Base-by-base conservation (phyloP, 2,888 invertebrate genomes). In the Flexamia atlantica region DNA sequence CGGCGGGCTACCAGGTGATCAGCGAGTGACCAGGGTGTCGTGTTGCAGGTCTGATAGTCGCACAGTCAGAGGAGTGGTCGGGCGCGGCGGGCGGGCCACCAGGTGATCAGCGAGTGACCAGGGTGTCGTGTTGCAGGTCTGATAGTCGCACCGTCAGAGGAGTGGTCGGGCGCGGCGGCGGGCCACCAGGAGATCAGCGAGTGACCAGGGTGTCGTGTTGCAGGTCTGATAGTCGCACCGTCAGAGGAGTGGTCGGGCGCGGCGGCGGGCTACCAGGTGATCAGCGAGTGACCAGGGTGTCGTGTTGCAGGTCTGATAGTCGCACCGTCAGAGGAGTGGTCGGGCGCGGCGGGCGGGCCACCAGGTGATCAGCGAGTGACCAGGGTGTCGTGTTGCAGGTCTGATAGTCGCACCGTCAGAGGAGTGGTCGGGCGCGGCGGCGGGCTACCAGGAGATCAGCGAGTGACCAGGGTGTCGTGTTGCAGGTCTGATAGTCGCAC, bases 321-420 rank as follows among this genome's bases (percentile, higher is more conserved):
- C n/a, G 28, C 74, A n/a, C 50, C 53, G 42, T 72, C 72, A 40
- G 82, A 74, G n/a, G 74, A 83, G 53, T 83, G 82, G 82, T 40
- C 74, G 32, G 70, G 42, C 30, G 70, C 28, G 23, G 50, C 60
- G 7, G 7, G 23, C 25, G 17, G 72, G 72, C 30, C 40, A 36
- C 23, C 74, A 53, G 36, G 53, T 80, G 20, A 4, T 28, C 64
- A 80, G 82, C 50, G 53, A 14, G 28, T 76, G 30, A 50, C 50
- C n/a, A 81, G 60, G n/a, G n/a, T 1, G 82, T 84, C 79, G 84
- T 82, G n/a, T 46, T 84, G 0, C 36, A 36, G 36, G 36, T 36
- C 36, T 36, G 36, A 36, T 36, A 36, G 36, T 36, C 36, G 36
- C 36, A 36, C 36, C 4, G 36, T 36, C 36, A 36, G 36, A 36